phyloP scores from a whole-genome alignment of 2,888 invertebrate genomes.

The Trachelus stipa region DNA sequence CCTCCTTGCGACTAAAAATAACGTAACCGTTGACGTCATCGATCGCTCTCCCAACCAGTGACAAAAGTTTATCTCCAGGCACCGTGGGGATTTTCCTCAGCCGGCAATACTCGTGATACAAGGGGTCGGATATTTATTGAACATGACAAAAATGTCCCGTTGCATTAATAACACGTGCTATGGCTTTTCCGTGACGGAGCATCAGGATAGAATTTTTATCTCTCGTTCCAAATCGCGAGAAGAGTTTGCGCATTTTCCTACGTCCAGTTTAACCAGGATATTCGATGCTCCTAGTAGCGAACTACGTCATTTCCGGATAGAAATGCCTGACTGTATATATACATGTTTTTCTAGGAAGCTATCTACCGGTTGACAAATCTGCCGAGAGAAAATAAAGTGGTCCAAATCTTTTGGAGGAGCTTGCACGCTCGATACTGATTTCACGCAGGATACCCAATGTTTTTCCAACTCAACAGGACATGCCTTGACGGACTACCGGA shows the following conservation, averaged over 20 bases:
- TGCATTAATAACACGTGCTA: conserved; percentile 38
- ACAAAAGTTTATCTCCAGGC: conserved; percentile 28
- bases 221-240: background rate
- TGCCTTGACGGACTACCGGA: background rate
- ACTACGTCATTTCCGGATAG: background rate
- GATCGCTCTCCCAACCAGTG: conserved; percentile 42
- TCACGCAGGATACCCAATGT: background rate
- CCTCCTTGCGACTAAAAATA: conserved; percentile 46
- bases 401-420: background rate
- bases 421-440: background rate
- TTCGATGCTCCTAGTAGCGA: background rate
- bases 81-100: background rate
- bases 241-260: background rate
- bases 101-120: background rate
- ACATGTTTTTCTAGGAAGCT: background rate
- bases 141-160: conserved; percentile 23
- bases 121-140: no score
- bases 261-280: background rate
- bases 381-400: background rate
- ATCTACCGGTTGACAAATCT: background rate
- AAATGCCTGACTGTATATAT: background rate
- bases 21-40: conserved; percentile 51
- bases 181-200: conserved; percentile 1
- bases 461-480: background rate
- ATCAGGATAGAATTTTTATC: background rate